Base-by-base conservation (phyloP, 2,888 invertebrate species). In the Apomyelois bistriatella region DNA sequence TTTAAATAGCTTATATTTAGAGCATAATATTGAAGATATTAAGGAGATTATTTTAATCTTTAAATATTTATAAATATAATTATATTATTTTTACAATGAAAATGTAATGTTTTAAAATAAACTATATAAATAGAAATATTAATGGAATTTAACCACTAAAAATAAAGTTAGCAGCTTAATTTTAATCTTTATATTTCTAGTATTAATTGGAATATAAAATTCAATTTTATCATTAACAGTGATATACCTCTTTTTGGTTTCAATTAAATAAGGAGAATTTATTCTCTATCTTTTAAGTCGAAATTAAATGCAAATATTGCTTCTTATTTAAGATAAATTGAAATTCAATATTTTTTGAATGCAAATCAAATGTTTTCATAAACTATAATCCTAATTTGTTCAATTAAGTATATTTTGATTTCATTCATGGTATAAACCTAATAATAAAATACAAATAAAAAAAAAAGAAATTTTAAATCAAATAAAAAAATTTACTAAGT, bases 131-230 rank as follows among this genome's bases (percentile, higher is more conserved):
- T 85, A 90, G 90, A 91, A 91, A 82, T 83, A 83, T 82, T 82
- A 84, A 85, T 83, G 82, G 76, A 73, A 66, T 74, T 82, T 65
- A 82, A 75, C 74, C 82, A 91, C 91, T 91, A 90, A 79, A 77
- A 83, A 81, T 86, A 87, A 92, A 93, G 92, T 93, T 93, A 93
- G 93, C 91, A 92, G 92, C 92, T 93, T 92, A 83, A 79, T 75
- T 76, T 80, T 72, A 76, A 78, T 72, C 59, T 65, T 72, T 78
- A 79, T 92, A 91, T 91, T 91, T 58, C 22, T 22, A 5, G 5
- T 22, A 22, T 22, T 22, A 22, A 22, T 22, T 22, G 22, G 22
- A 22, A 22, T 22, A 3, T 22, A 3, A n/a, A 3, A 22, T 22
- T 22, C 22, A 22, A 22, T 22, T 22, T 59, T 91, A 91, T 92